Percentiles rank a stretch among this genome's conserved stretches.
These are phyloP conservation scores for Gyrodactylus bullatarudis DNA, from an alignment of 1,140 invertebrate genomes.

Conservation along the genomic window DNA sequence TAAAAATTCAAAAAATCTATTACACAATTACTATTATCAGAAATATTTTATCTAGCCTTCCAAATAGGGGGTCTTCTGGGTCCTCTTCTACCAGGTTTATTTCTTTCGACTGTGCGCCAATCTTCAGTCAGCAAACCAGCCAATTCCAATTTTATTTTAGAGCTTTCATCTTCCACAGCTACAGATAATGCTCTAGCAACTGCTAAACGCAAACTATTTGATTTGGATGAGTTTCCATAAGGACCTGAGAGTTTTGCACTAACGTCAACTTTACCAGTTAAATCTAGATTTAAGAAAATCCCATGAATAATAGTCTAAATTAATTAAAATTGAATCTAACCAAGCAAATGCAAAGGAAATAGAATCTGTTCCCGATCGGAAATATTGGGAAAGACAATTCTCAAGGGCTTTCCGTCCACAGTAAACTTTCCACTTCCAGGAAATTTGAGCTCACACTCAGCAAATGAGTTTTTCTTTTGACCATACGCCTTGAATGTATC, in stretches of 20 bases:
- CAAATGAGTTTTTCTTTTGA: background rate
- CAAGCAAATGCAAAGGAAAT: background rate
- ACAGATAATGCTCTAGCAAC: background rate
- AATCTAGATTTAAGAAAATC: too few species aligned
- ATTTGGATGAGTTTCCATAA: background rate
- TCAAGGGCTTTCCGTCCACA: background rate
- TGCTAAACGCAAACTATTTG: background rate
- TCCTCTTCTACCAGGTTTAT: background rate
- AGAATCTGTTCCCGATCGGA: background rate
- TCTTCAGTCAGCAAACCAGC: background rate
- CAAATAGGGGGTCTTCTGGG: background rate
- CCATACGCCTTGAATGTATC: background rate
- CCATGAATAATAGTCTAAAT: too few species aligned
- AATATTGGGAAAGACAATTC: background rate
- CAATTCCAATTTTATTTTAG: background rate
- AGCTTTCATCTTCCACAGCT: background rate
- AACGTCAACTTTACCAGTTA: background rate
- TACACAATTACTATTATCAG: background rate
- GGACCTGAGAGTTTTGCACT: background rate
- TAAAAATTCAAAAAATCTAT: too few species aligned
- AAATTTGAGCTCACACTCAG: background rate
- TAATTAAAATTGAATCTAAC: too few species aligned
- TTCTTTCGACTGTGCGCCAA: background rate
- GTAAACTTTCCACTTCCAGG: background rate
- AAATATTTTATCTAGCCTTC: background rate